Evolutionary conservation across 1,140 invertebrate species (phyloP).

Genomic region (Mya arenaria): DNA sequence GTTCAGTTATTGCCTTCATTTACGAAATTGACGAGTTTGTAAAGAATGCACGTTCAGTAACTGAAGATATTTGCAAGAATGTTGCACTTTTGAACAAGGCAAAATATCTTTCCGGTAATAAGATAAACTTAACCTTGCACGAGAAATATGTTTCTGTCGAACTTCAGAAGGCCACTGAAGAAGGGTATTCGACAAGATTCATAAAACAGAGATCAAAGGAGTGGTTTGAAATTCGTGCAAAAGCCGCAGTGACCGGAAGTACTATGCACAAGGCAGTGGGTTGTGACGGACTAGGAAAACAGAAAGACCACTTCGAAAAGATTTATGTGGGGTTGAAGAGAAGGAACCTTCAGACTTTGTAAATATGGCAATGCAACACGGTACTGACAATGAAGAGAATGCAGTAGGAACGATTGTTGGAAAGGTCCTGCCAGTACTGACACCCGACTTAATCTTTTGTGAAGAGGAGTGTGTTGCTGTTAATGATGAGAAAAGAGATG

Average conservation of each 20-base stretch:
- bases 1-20: slow-evolving; percentile 53
- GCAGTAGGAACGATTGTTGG: slow-evolving; percentile 43
- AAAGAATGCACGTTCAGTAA: background rate
- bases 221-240: slow-evolving; percentile 35
- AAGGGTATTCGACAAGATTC: background rate
- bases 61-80: slow-evolving; percentile 5
- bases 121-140: background rate
- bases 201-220: slow-evolving; percentile 43
- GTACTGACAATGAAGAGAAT: slow-evolving; percentile 39
- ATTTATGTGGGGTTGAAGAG: slow-evolving; percentile 9
- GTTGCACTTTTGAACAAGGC: background rate
- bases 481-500: background rate
- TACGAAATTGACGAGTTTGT: slow-evolving; percentile 51
- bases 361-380: slow-evolving; percentile 43
- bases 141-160: background rate
- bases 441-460: slow-evolving; percentile 28
- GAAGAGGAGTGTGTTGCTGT: slow-evolving; percentile 42
- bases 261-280: slow-evolving; percentile 31
- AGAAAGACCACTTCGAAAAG: slow-evolving; percentile 51
- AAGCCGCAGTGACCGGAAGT: slow-evolving; percentile 49
- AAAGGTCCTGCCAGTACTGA: slow-evolving; percentile 33
- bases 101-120: background rate
- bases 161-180: background rate
- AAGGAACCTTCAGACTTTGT: background rate
- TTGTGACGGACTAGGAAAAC: slow-evolving; percentile 25